phyloP scores from a whole-genome alignment of 2,888 invertebrate species.

The Clanis bilineata region DNA sequence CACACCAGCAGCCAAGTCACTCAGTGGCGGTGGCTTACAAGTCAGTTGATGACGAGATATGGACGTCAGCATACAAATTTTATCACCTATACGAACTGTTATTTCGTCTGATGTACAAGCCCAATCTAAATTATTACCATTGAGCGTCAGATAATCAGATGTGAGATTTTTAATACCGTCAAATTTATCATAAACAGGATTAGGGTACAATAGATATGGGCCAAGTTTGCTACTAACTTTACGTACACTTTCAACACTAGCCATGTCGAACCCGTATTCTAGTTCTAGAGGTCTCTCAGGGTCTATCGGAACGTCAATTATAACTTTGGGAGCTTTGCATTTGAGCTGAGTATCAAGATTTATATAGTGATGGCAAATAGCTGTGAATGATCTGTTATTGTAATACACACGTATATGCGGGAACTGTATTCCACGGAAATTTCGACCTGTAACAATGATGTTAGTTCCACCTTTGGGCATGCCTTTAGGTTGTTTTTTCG shows the following conservation, averaged over 20 bases:
- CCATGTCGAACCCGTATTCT: constrained; percentile 98
- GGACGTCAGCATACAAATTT: constrained; percentile 96
- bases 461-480: constrained; percentile 96
- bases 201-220: constrained; percentile 93
- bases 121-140: constrained; percentile 94
- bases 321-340: constrained; percentile 93
- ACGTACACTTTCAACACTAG: constrained; percentile 93
- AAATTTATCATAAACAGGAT: constrained; percentile 94
- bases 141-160: constrained; percentile 97
- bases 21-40: constrained; percentile 94
- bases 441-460: constrained; percentile 93
- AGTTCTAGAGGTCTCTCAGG: constrained; percentile 91
- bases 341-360: constrained; percentile 90
- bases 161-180: constrained; percentile 96
- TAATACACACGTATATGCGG: constrained; percentile 98
- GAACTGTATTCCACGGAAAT: constrained; percentile 94
- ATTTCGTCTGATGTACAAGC: constrained; percentile 96
- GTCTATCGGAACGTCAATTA: constrained; percentile 86
- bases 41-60: constrained; percentile 95
- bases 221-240: constrained; percentile 86
- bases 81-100: constrained; percentile 92
- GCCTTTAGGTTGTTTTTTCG: constrained; percentile 90
- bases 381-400: constrained; percentile 88
- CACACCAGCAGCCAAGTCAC: constrained; percentile 82
- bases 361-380: constrained; percentile 84